Base-by-base conservation (phyloP, 2,797 vertebrate species). In the Cheirogaleus major region DNA sequence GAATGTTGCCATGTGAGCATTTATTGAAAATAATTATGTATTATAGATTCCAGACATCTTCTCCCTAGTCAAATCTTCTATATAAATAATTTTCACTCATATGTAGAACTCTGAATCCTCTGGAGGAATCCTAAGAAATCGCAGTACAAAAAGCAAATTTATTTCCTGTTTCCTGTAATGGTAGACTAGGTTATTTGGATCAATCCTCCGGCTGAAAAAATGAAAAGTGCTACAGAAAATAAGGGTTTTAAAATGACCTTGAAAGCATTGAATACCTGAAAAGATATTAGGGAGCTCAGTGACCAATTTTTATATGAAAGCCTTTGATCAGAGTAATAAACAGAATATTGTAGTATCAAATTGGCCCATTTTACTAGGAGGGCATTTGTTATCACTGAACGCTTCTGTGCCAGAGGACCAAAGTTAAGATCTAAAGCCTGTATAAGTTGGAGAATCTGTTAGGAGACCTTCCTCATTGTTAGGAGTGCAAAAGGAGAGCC, bases 221-320 rank as follows among this genome's bases (percentile, higher is more conserved):
- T 55, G 91, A 87, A 93, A 92, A 88, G 25, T 80, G 35, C 75
- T 91, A 12, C 45, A 91, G 91, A 96, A 97, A 96, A 78, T 85
- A 27, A 17, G 18, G 25, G 78, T 92, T 84, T 83, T 61, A 69
- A 84, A 72, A 93, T 93, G 61, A 73, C 48, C 41, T 93, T 96
- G 80, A 96, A 91, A 89, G 41, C 80, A 76, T 27, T 59, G 20
- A 83, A 83, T 82, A 82, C 35, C 63, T 91, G 35, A 91, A 96
- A 95, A 75, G 80, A 8, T 81, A 76, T 17, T 79, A 45, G 43
- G 35, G 14, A 88, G 75, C 63, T 95, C 73, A 89, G 12, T 69
- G 79, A 55, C 50, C 63, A 67, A 13, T 86, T 89, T 95, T 93
- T 91, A 32, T 55, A 20, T 95, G 79, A 95, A 93, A 89, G 20